phyloP scores from a whole-genome alignment of 1,140 invertebrate species.

The Copidosoma floridanum region DNA sequence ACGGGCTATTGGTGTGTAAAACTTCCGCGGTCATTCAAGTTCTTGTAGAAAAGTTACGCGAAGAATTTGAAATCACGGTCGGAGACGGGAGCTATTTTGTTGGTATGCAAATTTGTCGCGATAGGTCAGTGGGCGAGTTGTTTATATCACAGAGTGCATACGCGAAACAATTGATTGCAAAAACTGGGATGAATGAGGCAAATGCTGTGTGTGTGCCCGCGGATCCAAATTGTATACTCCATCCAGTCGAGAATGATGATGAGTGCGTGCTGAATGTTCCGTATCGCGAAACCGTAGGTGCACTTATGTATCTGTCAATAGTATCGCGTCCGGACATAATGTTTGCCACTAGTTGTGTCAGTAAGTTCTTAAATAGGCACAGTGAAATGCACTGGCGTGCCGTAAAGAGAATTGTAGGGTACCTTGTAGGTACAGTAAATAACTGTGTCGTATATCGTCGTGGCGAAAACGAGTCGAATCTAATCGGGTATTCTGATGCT shows the following conservation, averaged over 20 bases:
- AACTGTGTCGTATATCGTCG: conserved; percentile 1
- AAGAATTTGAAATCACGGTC: no score
- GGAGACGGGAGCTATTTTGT: no score
- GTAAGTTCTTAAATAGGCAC: conserved; percentile 5
- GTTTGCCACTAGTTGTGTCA: conserved; percentile 6
- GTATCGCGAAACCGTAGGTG: conserved; percentile 23
- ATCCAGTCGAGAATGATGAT: background rate
- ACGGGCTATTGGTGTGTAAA: conserved; percentile 31
- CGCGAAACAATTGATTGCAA: background rate
- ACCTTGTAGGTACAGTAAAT: conserved; percentile 17
- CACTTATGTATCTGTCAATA: conserved; percentile 1
- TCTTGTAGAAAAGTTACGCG: no score
- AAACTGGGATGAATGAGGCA: background rate
- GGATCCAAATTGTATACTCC: background rate
- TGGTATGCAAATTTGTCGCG: no score
- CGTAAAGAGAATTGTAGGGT: conserved; percentile 24
- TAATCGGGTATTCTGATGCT: background rate
- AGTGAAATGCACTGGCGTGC: conserved; percentile 19
- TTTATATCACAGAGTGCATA: no score
- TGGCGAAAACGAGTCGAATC: background rate
- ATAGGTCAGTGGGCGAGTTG: no score
- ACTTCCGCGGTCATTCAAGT: no score
- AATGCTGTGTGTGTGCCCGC: background rate
- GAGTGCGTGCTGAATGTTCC: no score
- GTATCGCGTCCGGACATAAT: conserved; percentile 9